A percentile compares a stretch with the other conserved stretches of the same genome.
Evolutionary conservation across 2,797 vertebrate species (phyloP).

Genomic region (Chaunax sp.): DNA sequence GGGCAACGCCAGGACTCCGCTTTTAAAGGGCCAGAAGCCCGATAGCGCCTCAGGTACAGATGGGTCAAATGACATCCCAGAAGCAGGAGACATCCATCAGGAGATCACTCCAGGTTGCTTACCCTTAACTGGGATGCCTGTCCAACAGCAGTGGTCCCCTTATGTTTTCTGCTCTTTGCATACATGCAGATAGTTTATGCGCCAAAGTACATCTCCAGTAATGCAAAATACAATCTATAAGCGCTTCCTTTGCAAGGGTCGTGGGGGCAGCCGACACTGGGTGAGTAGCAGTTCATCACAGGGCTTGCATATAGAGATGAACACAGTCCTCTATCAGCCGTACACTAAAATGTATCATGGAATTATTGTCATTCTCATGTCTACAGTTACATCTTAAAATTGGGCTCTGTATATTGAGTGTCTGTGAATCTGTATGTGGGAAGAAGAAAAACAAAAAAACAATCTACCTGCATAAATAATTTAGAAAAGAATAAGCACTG

Average conservation of each 20-base stretch:
- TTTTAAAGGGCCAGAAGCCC: conserved; percentile 85
- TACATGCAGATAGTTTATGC: neutral
- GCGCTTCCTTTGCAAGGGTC: no score
- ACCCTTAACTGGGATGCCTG: neutral
- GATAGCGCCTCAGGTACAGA: conserved; percentile 38
- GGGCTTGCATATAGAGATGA: no score
- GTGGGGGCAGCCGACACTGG: no score
- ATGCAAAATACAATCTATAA: neutral
- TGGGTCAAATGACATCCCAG: conserved; percentile 64
- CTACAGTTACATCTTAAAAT: neutral
- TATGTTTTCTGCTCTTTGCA: conserved; percentile 16
- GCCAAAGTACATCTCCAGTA: neutral
- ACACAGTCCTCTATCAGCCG: neutral
- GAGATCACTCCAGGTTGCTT: conserved; percentile 50
- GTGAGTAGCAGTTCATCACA: no score
- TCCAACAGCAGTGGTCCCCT: conserved; percentile 8
- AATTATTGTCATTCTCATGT: neutral
- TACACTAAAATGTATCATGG: neutral
- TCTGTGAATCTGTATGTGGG: conserved; percentile 21
- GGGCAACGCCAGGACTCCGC: conserved; percentile 56
- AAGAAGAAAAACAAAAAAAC: conserved; percentile 57
- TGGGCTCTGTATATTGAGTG: conserved; percentile 1
- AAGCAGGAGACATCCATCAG: conserved; percentile 53
- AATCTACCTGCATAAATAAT: conserved; percentile 74
- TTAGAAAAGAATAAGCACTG: conserved; percentile 61